phyloP scores from a whole-genome alignment of 2,888 invertebrate genomes.

The Harmothoe impar region DNA sequence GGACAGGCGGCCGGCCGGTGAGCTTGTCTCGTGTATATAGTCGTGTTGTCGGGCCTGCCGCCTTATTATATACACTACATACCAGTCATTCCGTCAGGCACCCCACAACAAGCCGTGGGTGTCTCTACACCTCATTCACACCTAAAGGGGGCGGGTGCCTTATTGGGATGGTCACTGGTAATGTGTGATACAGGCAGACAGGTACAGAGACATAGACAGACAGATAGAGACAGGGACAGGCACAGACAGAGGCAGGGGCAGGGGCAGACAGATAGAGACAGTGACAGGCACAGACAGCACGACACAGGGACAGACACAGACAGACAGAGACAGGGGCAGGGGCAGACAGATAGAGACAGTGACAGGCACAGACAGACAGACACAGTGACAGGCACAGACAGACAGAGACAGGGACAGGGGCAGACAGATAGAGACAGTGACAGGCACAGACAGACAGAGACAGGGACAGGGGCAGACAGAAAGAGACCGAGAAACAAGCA shows the following conservation, averaged over 20 bases:
- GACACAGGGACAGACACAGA: slow-evolving; percentile 32
- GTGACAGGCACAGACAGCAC: neutral
- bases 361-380: neutral
- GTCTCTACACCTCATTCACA: neutral
- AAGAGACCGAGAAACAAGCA: too few relatives aligned
- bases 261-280: slow-evolving; percentile 19
- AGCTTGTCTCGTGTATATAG: too few relatives aligned
- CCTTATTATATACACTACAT: neutral
- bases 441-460: too few relatives aligned
- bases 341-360: neutral
- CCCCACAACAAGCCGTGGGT: neutral
- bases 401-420: neutral
- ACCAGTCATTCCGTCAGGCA: slow-evolving; percentile 16
- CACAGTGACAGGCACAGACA: neutral
- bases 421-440: neutral
- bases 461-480: too few relatives aligned
- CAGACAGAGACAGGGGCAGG: slow-evolving; percentile 23
- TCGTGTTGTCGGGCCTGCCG: neutral
- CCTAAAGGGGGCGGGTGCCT: neutral
- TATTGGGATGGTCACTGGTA: too few relatives aligned
- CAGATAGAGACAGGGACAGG: neutral
- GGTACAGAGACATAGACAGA: neutral
- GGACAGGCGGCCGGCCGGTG: too few relatives aligned
- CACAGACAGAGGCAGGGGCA: neutral
- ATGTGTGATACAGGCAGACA: too few relatives aligned